Evolutionary conservation across 2,888 invertebrate species (phyloP), one percentile per base, ranked within the genome.

Genomic region (Latrodectus hesperus): DNA sequence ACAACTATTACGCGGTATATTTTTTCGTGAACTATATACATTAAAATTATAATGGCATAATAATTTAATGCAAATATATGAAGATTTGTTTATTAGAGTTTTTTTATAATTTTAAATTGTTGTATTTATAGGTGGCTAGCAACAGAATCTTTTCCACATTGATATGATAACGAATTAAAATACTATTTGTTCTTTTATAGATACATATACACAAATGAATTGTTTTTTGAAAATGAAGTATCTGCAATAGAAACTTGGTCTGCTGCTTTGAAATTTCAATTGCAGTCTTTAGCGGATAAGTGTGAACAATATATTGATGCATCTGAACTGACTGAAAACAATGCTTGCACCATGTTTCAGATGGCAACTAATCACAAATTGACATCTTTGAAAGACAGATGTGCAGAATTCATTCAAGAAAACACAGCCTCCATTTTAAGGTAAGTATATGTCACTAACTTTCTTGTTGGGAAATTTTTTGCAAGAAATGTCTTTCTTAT

Each of bases 151-250:
- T 22, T 22, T 22, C 1, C 22, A 22, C 22, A 22, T 22, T 22
- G 0, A 22, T 22, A 22, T 1, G 1, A 22, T 22, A 22, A 22
- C 22, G 1, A 22, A 22, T 22, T 22, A 22, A 22, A 22, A 22
- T 22, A 1, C 1, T 1, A 22, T 22, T 22, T 1, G 1, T 22
- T 22, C 22, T 22, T 22, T 22, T 22, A 22, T 22, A 74, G 74
- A 22, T 74, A 74, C 38, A 14, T 74, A 10, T 74, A 74, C 22
- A 74, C 74, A 9, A 60, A 74, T 74, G 74, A 74, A 26, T 14
- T 74, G 6, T 74, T 26, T 4, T 74, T 74, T 11, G 60, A 74
- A 16, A 22, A 26, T 14, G 60, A 74, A 9, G 4, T 60, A 1
- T 26, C 11, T 4, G 74, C 38, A 17, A 10, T 53, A 16, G 74